Base-by-base conservation (phyloP, 2,888 invertebrate genomes). In the Platycheirus rosarum region DNA sequence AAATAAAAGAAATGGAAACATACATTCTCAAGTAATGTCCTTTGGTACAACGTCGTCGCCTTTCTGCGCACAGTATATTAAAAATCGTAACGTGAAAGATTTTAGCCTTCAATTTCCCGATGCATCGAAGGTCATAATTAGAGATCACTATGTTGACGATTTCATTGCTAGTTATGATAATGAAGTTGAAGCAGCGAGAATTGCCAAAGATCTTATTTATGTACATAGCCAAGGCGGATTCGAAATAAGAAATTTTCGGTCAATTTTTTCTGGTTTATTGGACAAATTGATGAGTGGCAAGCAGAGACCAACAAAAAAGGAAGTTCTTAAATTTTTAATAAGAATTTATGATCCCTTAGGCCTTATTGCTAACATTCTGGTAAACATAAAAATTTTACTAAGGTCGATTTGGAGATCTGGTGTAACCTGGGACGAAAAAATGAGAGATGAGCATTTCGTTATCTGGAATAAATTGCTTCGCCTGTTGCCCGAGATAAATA, bases 271-370 rank as follows among this genome's bases (percentile, higher is more conserved):
- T 1, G 2, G 16, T 18, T 16, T 60, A 16, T 16, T 46, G 32
- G 32, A 60, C 1, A 18, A 44, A 46, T 46, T 60, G 29, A 23
- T 74, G 20, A 69, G 3, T 2, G 82, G 84, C 2, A 35, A 48
- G 11, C 35, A 70, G 14, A 73, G 32, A 53, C 85, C 86, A 4
- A 87, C 85, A 16, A 86, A 86, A 48, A 68, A 85, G 37, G 73
- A 85, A 66, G 66, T 84, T 13, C 63, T 86, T 8, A 60, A 84
- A 5, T 29, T 84, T 0, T 82, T 85, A 9, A 87, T 85, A 87
- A 87, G 86, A 2, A 51, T 87, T 8, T 88, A 86, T 65, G 68
- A 73, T 16, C 71, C 82, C 7, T 51, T 71, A 40, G 71, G 80
- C 0, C 23, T 80, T 5, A 37, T 76, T 2, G 71, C 44, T 0